Evolutionary conservation across 2,888 invertebrate genomes (phyloP).

Genomic region (Agrilus mali): DNA sequence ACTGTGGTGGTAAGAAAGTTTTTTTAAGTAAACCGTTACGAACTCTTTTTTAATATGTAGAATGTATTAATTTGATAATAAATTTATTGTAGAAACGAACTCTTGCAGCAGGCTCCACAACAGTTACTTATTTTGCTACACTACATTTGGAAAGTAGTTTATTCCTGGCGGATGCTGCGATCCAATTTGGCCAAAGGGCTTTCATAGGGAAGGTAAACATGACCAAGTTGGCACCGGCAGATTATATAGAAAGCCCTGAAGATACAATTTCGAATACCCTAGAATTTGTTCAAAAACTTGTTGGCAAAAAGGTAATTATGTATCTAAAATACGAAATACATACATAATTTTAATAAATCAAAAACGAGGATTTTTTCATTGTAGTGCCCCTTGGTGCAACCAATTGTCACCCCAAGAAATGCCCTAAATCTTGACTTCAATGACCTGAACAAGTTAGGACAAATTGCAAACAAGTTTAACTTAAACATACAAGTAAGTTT

Average conservation of each 20-base stretch:
- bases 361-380: conserved; percentile 24
- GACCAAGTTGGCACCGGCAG: conserved; percentile 41
- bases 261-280: conserved; percentile 49
- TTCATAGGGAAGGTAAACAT: conserved; percentile 81
- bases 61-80: background rate
- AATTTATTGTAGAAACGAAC: conserved; percentile 51
- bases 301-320: conserved; percentile 42
- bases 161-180: conserved; percentile 54
- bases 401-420: conserved; percentile 77
- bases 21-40: background rate
- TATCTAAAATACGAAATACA: too few species aligned
- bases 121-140: conserved; percentile 80
- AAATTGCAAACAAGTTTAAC: conserved; percentile 51
- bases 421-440: conserved; percentile 64
- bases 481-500: conserved; percentile 59
- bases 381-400: conserved; percentile 57
- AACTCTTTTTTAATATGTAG: too few species aligned
- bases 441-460: conserved; percentile 54
- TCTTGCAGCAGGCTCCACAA: conserved; percentile 70
- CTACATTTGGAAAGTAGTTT: conserved; percentile 58
- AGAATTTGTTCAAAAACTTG: conserved; percentile 47
- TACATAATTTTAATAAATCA: background rate
- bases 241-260: conserved; percentile 49
- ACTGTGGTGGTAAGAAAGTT: conserved; percentile 61
- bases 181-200: conserved; percentile 63